Evolutionary conservation across 2,113 vertebrate species (phyloP).

Genomic region (Seriola dumerili): DNA sequence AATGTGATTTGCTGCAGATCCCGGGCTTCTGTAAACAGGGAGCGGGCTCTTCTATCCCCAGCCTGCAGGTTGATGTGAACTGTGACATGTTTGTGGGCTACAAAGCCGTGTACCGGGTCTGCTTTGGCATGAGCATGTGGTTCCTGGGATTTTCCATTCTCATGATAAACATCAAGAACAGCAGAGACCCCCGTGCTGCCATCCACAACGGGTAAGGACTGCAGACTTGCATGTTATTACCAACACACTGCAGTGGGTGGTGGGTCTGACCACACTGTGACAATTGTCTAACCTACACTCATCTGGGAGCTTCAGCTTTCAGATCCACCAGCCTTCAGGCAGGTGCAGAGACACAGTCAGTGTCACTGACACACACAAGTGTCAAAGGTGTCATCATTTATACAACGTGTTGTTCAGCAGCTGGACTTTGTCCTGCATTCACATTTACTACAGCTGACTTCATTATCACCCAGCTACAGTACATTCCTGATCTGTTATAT

Average conservation of each 20-base stretch:
- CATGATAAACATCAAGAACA: constrained; percentile 92
- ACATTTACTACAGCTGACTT: too few species aligned
- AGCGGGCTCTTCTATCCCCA: constrained; percentile 75
- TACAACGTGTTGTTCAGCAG: too few species aligned
- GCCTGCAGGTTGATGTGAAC: constrained; percentile 79
- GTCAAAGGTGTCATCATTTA: too few species aligned
- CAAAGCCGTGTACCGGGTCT: constrained; percentile 94
- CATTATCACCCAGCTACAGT: too few species aligned
- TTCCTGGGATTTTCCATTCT: constrained; percentile 89
- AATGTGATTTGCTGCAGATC: constrained; percentile 82
- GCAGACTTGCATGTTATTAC: not conserved
- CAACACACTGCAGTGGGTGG: not conserved
- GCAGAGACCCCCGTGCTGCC: constrained; percentile 89
- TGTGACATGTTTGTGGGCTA: constrained; percentile 93
- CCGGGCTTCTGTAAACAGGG: constrained; percentile 93
- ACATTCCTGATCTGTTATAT: too few species aligned
- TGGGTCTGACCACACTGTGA: not conserved
- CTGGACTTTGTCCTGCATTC: too few species aligned
- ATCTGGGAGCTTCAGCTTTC: not conserved
- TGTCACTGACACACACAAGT: too few species aligned
- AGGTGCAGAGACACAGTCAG: too few species aligned
- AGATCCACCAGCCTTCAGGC: too few species aligned
- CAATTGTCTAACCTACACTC: not conserved
- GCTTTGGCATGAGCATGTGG: constrained; percentile 92
- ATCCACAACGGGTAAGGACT: constrained; percentile 92